Evolutionary conservation across 2,113 vertebrate species (phyloP).

Genomic region (Pyrgilauda ruficollis): DNA sequence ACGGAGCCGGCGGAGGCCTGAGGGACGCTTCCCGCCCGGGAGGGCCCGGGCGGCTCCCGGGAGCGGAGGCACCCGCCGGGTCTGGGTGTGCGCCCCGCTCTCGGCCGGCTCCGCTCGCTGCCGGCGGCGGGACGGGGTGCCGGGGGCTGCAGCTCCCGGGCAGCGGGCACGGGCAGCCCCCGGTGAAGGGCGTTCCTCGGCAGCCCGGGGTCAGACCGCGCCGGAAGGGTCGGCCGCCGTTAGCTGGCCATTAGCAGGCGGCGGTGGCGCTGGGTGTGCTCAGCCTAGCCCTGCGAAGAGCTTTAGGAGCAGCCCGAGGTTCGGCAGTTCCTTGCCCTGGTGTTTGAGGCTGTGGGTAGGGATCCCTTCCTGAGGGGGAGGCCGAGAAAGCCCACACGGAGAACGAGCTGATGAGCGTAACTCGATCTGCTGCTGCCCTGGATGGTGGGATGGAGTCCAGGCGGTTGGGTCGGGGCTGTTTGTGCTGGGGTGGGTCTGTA

Average conservation of each 20-base stretch:
- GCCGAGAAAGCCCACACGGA: rapidly evolving
- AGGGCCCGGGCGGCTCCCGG: no score
- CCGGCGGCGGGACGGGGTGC: background rate
- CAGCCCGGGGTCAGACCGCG: rapidly evolving
- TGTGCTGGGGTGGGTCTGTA: background rate
- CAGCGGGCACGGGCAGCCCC: rapidly evolving
- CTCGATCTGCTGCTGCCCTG: background rate
- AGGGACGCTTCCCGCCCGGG: background rate
- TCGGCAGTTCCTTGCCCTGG: background rate
- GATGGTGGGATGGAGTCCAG: rapidly evolving
- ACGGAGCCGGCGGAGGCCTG: background rate
- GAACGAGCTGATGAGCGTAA: rapidly evolving
- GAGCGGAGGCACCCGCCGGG: background rate
- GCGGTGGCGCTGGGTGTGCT: rapidly evolving
- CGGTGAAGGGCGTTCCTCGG: rapidly evolving
- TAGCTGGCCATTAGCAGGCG: rapidly evolving
- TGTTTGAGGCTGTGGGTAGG: background rate
- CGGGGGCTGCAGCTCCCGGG: background rate
- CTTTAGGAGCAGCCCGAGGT: background rate
- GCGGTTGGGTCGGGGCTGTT: background rate
- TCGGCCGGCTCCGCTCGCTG: background rate
- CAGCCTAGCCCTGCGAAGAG: background rate
- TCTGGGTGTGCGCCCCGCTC: rapidly evolving
- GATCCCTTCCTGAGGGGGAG: background rate
- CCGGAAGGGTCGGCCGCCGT: rapidly evolving